These are phyloP conservation scores for Podargus strigoides DNA, from an alignment of 2,797 vertebrate genomes.

Conservation along the genomic window DNA sequence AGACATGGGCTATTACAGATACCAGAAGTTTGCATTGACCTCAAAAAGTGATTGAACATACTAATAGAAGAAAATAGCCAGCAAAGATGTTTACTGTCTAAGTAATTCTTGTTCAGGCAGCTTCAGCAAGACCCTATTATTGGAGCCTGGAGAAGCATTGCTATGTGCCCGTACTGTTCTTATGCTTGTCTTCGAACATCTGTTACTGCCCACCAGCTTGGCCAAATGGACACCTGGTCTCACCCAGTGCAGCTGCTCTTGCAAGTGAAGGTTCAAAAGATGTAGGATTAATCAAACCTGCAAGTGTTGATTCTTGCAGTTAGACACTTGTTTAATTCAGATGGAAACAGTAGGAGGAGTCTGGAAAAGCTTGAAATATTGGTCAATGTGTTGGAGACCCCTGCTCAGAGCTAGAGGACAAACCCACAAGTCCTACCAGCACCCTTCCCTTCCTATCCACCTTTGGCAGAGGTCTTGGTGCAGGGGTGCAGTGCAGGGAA, in stretches of 20 bases:
- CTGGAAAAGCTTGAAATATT: background rate
- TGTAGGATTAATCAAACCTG: background rate
- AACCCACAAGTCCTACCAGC: fast-evolving
- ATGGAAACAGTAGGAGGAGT: background rate
- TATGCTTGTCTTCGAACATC: background rate
- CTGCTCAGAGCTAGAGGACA: background rate
- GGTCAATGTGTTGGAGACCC: background rate
- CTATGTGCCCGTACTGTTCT: background rate
- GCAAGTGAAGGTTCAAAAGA: background rate
- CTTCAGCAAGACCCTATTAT: background rate
- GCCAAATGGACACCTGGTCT: background rate
- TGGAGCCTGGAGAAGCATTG: background rate
- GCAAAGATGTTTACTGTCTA: background rate
- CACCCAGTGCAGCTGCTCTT: background rate
- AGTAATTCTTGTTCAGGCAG: background rate
- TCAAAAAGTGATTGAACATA: background rate
- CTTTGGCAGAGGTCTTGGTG: fast-evolving
- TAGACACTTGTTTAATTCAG: background rate
- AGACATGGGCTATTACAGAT: background rate
- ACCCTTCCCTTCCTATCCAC: background rate
- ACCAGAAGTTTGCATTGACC: background rate
- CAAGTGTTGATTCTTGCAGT: background rate
- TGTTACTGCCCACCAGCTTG: background rate
- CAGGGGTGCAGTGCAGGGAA: background rate
- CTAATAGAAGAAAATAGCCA: background rate